Percentiles rank a stretch among this genome's conserved stretches.
These are phyloP conservation scores for Microtus pennsylvanicus DNA, from an alignment of 2,113 vertebrate genomes.

Conservation along the genomic window DNA sequence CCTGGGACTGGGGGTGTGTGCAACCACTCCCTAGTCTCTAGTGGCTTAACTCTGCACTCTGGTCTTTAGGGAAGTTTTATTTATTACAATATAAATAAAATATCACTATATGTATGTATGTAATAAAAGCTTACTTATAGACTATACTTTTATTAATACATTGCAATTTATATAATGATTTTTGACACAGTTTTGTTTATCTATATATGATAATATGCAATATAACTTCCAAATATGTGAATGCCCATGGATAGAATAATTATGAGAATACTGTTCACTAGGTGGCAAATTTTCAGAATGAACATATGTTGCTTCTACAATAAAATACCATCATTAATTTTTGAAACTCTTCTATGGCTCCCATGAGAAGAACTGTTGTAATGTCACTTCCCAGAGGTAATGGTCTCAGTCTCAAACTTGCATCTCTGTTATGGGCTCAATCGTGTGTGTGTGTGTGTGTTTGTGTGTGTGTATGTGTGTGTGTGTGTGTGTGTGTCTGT, in stretches of 20 bases:
- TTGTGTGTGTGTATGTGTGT: background rate
- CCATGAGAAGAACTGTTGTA: background rate
- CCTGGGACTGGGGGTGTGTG: too few species aligned
- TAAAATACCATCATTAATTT: slow-evolving; percentile 23
- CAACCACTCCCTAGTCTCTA: too few species aligned
- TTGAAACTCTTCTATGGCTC: background rate
- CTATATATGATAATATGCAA: background rate
- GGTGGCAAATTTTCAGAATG: background rate
- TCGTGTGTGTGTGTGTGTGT: background rate
- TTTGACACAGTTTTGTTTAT: background rate
- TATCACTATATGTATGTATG: too few species aligned
- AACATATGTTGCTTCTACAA: background rate
- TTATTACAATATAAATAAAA: too few species aligned
- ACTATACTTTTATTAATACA: background rate
- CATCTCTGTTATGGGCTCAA: background rate
- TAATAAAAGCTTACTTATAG: background rate
- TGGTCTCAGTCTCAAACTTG: background rate
- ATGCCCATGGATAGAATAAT: background rate
- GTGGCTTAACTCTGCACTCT: too few species aligned
- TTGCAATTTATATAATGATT: background rate
- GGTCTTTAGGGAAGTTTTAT: too few species aligned
- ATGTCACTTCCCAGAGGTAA: background rate
- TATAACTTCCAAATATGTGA: background rate
- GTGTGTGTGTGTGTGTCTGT: too few species aligned
- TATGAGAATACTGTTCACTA: slow-evolving; percentile 25